phyloP scores from a whole-genome alignment of 2,797 vertebrate genomes.

The Mus minutoides region DNA sequence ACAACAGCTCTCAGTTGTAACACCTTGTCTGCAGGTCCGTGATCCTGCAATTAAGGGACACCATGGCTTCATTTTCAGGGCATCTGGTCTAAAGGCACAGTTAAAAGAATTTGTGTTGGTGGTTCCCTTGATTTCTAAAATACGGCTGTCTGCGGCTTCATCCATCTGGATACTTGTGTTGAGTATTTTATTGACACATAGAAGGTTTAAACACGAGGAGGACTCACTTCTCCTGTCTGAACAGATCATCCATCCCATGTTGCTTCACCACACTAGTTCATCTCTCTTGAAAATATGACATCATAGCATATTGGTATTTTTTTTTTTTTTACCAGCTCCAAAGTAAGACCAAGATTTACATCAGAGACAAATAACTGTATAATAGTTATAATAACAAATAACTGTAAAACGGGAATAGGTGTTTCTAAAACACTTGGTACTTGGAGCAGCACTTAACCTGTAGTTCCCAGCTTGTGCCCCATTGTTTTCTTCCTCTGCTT shows the following conservation, averaged over 20 bases:
- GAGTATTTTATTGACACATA: not conserved
- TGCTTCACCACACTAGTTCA: not conserved
- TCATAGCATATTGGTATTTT: not conserved
- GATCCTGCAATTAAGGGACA: conserved; percentile 44
- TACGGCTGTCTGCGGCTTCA: not conserved
- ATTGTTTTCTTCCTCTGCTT: not conserved
- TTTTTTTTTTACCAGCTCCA: not conserved
- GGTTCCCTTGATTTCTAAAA: conserved; percentile 35
- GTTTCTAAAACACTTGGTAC: not conserved
- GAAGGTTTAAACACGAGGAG: not conserved
- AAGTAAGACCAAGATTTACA: not conserved
- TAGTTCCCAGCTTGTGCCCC: not conserved
- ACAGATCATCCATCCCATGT: rapidly evolving
- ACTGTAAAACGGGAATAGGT: not conserved
- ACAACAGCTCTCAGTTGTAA: conserved; percentile 28
- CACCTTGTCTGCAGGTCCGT: not conserved
- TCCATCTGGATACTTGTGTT: not conserved
- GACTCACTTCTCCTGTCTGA: not conserved
- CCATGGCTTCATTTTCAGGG: not conserved
- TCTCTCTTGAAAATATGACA: not conserved
- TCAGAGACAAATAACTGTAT: not conserved
- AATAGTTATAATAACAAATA: not conserved
- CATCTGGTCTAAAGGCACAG: conserved; percentile 5
- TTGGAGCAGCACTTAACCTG: not conserved
- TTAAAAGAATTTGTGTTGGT: conserved; percentile 44